Evolutionary conservation across 2,888 invertebrate species (phyloP).

Genomic region (Amphimallon solstitiale): DNA sequence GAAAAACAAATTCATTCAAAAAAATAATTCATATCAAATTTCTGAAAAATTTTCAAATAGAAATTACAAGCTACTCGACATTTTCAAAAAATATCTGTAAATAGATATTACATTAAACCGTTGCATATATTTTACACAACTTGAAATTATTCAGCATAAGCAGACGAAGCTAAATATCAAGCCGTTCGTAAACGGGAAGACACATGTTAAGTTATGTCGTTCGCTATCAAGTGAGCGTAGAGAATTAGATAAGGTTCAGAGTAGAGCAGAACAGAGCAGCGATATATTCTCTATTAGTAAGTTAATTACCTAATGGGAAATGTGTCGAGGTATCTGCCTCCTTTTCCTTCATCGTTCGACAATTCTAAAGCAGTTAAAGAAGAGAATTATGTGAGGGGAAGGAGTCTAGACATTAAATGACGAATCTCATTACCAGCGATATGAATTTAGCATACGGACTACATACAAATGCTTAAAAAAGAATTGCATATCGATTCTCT

Average conservation of each 20-base stretch:
- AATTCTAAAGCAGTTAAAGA: slow-evolving; percentile 18
- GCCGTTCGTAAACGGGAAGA: slow-evolving; percentile 23
- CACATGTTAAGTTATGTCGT: slow-evolving; percentile 33
- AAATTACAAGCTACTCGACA: too few species aligned
- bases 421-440: background rate
- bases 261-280: slow-evolving; percentile 14
- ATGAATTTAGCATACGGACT: too few species aligned
- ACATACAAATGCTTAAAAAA: too few species aligned
- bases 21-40: too few species aligned
- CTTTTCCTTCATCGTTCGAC: slow-evolving; percentile 11
- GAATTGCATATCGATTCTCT: too few species aligned
- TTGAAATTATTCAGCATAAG: too few species aligned
- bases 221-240: slow-evolving; percentile 26
- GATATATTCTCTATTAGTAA: slow-evolving; percentile 37
- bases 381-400: background rate
- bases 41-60: too few species aligned
- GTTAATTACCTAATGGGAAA: slow-evolving; percentile 52
- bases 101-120: too few species aligned
- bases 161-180: background rate
- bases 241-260: slow-evolving; percentile 37
- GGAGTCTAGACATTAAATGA: slow-evolving; percentile 24
- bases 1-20: too few species aligned
- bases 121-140: too few species aligned
- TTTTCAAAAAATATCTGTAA: too few species aligned
- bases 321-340: slow-evolving; percentile 42